Base-by-base conservation (phyloP, 2,113 vertebrate species). In the Cyanistes caeruleus region DNA sequence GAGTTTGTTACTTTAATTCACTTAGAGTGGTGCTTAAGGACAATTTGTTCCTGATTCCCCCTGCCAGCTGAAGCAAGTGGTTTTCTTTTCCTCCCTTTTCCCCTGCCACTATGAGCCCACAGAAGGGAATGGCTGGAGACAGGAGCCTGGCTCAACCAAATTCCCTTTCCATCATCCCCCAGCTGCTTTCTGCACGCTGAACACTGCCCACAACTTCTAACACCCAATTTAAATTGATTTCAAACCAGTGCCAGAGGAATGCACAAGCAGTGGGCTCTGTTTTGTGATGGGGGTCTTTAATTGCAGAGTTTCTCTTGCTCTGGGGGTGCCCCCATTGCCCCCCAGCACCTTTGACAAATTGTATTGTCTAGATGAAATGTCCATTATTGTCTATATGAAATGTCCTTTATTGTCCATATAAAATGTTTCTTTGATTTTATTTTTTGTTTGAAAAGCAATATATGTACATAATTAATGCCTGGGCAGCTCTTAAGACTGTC, bases 1-100 rank as follows among this genome's bases (percentile, higher is more conserved):
- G 67, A 73, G 80, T 95, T 91, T 92, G 80, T 84, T 95, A 92
- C 48, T 91, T 93, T 94, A 94, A 96, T 89, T 95, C 51, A 37
- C 70, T 89, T 76, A 53, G 51, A 93, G 58, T 30, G 14, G 41
- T 62, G 55, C 62, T 96, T 85, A 70, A 87, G 37, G 82, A 80
- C 84, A 79, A 83, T 80, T 90, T 94, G 70, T 87, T 93, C 80
- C 79, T 51, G 76, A 78, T 77, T 83, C 39, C 37, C 52, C 33
- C 82, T 82, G 85, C 87, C 63, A 88, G 59, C 63, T 84, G 78
- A 59, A 88, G 75, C 27, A 83, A 96, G 86, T 30, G 43, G 8
- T 73, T 92, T 88, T 44, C 63, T 73, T 56, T 78, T 69, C 22
- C 39, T 82, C 13, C 13, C 4, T 85, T 76, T 90, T 80, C 18